Evolutionary conservation across 2,888 invertebrate genomes (phyloP).

Genomic region (Drosophila sordidapex): DNA sequence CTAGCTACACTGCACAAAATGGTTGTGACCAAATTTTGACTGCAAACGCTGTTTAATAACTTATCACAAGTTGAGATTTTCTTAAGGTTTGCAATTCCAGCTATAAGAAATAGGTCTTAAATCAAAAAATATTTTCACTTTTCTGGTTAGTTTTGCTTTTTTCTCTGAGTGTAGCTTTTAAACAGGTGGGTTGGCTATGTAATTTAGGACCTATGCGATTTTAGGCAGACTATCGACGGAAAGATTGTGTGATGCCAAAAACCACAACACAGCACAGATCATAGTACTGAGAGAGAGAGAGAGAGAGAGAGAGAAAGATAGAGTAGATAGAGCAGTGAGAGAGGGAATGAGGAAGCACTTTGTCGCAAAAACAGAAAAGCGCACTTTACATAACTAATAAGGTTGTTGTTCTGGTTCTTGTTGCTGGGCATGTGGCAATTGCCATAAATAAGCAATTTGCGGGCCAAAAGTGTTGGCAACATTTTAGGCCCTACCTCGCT

Average conservation of each 20-base stretch:
- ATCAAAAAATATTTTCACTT: not conserved
- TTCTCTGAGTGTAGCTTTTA: not conserved
- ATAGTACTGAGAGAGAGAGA: not conserved
- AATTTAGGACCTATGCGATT: not conserved
- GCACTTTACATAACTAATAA: slow-evolving; percentile 76
- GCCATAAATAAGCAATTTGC: slow-evolving; percentile 66
- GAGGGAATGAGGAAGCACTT: not conserved
- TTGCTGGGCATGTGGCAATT: slow-evolving; percentile 11
- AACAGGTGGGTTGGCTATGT: not conserved
- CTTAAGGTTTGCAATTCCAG: not conserved
- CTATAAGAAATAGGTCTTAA: not conserved
- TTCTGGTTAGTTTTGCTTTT: not conserved
- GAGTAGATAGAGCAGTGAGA: not conserved
- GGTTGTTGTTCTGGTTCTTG: slow-evolving; percentile 16
- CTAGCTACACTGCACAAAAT: slow-evolving; percentile 12
- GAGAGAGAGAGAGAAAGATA: not conserved
- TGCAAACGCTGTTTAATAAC: not conserved
- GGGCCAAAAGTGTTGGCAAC: slow-evolving; percentile 60
- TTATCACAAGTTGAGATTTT: not conserved
- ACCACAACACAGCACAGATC: slow-evolving; percentile 18
- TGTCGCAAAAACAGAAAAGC: slow-evolving; percentile 50
- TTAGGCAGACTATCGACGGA: not conserved
- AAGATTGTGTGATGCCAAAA: slow-evolving; percentile 9
- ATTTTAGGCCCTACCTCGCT: slow-evolving; percentile 29
- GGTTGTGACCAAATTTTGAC: not conserved